Conservation (phyloP, 2,113 vertebrate genomes). For the Turnix velox region DNA sequence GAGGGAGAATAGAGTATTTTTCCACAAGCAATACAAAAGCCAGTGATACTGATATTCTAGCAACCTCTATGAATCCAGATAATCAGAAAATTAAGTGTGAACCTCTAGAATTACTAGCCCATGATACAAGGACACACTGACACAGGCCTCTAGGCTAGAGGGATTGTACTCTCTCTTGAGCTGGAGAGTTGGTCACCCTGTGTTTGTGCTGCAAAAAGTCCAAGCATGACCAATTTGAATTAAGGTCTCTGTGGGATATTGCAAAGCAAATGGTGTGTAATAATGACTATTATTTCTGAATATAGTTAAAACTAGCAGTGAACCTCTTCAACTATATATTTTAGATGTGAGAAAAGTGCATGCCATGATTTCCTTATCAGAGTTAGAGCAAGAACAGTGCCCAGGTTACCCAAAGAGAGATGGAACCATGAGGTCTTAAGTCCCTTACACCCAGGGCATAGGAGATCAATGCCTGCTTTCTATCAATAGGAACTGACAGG, state of each 20-base stretch:
- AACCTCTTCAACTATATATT: background rate
- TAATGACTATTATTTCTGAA: background rate
- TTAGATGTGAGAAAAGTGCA: background rate
- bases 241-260: background rate
- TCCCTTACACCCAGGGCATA: background rate
- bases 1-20: background rate
- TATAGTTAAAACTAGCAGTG: background rate
- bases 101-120: background rate
- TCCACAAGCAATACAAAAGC: background rate
- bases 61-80: background rate
- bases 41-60: background rate
- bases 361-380: background rate
- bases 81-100: background rate
- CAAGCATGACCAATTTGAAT: background rate
- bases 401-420: background rate
- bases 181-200: background rate
- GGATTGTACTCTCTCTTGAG: accelerated
- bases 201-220: background rate
- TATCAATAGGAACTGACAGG: background rate
- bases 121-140: background rate
- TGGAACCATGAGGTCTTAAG: background rate
- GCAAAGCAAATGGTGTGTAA: background rate
- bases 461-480: background rate
- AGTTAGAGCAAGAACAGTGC: background rate
- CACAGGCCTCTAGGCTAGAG: background rate